A percentile compares a stretch with the other conserved stretches of the same genome.
Evolutionary conservation across 2,888 invertebrate genomes (phyloP).

Genomic region (Epirrhoe tristata): DNA sequence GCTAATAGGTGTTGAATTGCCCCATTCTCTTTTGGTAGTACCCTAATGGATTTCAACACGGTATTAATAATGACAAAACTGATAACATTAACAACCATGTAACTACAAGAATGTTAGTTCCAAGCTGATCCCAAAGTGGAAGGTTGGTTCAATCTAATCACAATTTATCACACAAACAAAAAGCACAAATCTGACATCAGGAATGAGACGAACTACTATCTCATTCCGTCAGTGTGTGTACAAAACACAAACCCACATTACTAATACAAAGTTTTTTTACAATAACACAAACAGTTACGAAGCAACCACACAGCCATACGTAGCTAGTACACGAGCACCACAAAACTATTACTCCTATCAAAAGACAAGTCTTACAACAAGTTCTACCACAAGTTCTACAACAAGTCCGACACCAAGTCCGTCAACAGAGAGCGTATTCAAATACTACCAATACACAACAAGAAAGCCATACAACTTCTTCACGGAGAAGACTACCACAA

Average conservation of each 20-base stretch:
- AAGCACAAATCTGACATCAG: conserved; percentile 60
- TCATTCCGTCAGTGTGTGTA: conserved; percentile 68
- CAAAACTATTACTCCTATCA: conserved; percentile 56
- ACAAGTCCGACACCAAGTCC: conserved; percentile 47
- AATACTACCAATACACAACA: conserved; percentile 62
- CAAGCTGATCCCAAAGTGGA: background rate
- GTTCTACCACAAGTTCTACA: conserved; percentile 48
- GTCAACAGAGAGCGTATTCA: conserved; percentile 58
- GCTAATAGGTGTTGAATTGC: no score
- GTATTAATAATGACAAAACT: no score
- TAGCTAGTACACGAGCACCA: conserved; percentile 68
- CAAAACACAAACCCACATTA: conserved; percentile 53
- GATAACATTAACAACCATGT: background rate
- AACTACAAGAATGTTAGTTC: background rate
- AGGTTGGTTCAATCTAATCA: background rate
- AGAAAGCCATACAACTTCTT: conserved; percentile 54
- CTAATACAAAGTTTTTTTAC: conserved; percentile 66
- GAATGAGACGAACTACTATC: conserved; percentile 63
- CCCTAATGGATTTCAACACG: no score
- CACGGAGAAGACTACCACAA: conserved; percentile 62
- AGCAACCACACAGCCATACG: conserved; percentile 78
- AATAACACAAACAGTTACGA: conserved; percentile 73
- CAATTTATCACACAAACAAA: conserved; percentile 32
- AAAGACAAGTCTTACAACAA: conserved; percentile 47
- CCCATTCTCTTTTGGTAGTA: no score